A percentile compares a stretch with the other conserved stretches of the same genome.
phyloP scores from a whole-genome alignment of 2,113 vertebrate species.

The Cairina moschata region DNA sequence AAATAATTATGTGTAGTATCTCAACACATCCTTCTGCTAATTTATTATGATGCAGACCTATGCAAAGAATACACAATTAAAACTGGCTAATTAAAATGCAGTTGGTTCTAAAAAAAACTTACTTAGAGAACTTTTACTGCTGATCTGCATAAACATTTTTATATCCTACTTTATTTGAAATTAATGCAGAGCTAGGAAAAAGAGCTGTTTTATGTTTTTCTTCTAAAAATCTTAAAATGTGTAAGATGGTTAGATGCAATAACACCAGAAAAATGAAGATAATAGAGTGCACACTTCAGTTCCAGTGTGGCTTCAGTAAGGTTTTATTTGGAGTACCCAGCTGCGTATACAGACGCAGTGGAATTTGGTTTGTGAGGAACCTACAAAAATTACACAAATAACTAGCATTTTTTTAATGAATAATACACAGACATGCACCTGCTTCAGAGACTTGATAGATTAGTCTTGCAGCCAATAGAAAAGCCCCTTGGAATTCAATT shows the following conservation, averaged over 20 bases:
- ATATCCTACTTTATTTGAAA: constrained; percentile 7
- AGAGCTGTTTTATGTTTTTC: constrained; percentile 45
- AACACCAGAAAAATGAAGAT: constrained; percentile 37
- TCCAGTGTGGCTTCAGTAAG: constrained; percentile 47
- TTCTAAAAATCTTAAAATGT: constrained; percentile 24
- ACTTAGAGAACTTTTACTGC: not conserved
- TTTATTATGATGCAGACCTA: not conserved
- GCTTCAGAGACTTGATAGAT: constrained; percentile 76
- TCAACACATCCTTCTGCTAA: not conserved
- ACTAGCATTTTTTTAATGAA: constrained; percentile 77
- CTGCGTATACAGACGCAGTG: constrained; percentile 62
- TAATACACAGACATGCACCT: constrained; percentile 80
- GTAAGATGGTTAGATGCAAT: constrained; percentile 43
- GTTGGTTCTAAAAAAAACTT: not conserved
- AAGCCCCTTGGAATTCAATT: constrained; percentile 81
- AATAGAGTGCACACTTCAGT: constrained; percentile 10
- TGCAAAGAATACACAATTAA: not conserved
- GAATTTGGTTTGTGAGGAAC: constrained; percentile 76
- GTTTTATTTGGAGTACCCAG: constrained; percentile 72
- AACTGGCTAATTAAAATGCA: not conserved
- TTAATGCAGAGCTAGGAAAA: constrained; percentile 15
- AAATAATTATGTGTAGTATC: not conserved
- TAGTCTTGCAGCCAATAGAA: constrained; percentile 77
- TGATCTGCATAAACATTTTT: not conserved
- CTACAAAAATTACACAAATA: constrained; percentile 79